Conservation (phyloP, 2,113 vertebrate species). For the Eulemur macaco region DNA sequence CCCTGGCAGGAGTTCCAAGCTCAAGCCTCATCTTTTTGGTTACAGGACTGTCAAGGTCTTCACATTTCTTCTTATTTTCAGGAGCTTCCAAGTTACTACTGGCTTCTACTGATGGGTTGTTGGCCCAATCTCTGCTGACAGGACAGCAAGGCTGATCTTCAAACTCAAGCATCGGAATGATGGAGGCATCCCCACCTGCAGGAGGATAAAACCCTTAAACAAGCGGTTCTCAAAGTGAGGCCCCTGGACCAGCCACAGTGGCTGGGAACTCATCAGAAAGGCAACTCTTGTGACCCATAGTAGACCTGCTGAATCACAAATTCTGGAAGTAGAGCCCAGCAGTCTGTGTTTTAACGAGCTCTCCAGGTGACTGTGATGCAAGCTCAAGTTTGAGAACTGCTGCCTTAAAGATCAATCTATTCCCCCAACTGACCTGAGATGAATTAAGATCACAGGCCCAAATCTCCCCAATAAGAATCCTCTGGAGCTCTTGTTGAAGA, state of each 20-base stretch:
- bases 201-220: slow-evolving; percentile 30
- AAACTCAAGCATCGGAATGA: slow-evolving; percentile 88
- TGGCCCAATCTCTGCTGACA: slow-evolving; percentile 34
- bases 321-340: background rate
- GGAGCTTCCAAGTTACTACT: slow-evolving; percentile 34
- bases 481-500: background rate
- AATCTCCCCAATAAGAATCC: background rate
- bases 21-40: slow-evolving; percentile 79
- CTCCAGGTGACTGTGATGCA: background rate
- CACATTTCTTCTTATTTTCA: slow-evolving; percentile 69
- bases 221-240: background rate
- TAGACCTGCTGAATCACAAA: background rate
- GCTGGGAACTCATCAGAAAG: background rate
- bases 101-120: slow-evolving; percentile 55
- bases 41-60: background rate
- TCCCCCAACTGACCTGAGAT: background rate
- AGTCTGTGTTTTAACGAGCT: background rate
- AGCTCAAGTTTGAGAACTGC: background rate
- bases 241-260: background rate
- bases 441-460: background rate
- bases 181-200: slow-evolving; percentile 96
- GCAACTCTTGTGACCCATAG: background rate
- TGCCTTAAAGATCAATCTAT: background rate
- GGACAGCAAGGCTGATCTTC: slow-evolving; percentile 83
- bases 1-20: fast-evolving